Evolutionary conservation across 1,140 invertebrate genomes (phyloP).

Genomic region (Gryllus bimaculatus): DNA sequence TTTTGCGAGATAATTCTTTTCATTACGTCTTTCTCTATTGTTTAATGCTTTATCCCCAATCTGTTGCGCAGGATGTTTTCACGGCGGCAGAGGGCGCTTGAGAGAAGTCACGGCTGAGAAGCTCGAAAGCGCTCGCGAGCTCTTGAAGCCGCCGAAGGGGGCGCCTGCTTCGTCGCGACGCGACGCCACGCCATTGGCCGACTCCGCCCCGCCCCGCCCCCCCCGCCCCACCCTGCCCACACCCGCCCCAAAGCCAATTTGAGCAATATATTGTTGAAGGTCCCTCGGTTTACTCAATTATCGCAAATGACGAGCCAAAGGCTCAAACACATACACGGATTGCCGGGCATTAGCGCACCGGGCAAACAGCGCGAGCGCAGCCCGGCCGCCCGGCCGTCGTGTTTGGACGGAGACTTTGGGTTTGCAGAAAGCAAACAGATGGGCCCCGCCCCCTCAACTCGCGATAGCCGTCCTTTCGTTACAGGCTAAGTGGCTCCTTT

Average conservation of each 20-base stretch:
- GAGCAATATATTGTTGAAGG: neutral
- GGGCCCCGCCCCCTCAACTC: neutral
- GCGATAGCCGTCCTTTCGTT: neutral
- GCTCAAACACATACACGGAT: neutral
- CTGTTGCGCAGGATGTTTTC: too few species aligned
- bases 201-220: too few species aligned
- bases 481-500: neutral
- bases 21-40: too few species aligned
- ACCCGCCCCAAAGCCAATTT: neutral
- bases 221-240: neutral
- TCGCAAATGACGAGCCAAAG: neutral
- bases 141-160: too few species aligned
- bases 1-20: too few species aligned
- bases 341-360: neutral
- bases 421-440: constrained; percentile 4
- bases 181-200: too few species aligned
- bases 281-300: neutral
- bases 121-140: too few species aligned
- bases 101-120: too few species aligned
- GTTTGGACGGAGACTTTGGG: neutral
- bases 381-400: neutral
- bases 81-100: too few species aligned
- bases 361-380: neutral
- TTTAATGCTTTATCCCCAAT: too few species aligned
- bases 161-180: too few species aligned